Percentiles rank a stretch among this genome's conserved stretches.
Evolutionary conservation across 2,797 vertebrate genomes (phyloP).

Genomic region (Danio choprae): DNA sequence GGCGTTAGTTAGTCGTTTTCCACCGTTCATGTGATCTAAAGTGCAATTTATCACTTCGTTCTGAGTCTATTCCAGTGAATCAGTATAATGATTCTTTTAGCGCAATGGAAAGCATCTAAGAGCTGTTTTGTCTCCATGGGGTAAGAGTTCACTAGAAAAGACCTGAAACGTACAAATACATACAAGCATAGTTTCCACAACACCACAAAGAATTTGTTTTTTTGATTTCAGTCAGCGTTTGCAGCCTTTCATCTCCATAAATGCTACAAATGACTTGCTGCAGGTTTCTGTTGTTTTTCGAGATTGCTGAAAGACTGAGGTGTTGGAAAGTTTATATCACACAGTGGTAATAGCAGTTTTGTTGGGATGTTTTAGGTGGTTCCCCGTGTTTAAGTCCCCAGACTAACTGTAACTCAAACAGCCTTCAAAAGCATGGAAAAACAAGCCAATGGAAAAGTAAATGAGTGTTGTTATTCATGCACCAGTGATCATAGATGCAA

Average conservation of each 20-base stretch:
- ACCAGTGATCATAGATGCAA: conserved; percentile 10
- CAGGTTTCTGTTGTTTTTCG: conserved; percentile 34
- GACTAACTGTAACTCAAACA: conserved; percentile 33
- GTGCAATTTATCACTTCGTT: conserved; percentile 27
- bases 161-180: conserved; percentile 36
- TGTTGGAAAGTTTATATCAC: conserved; percentile 34
- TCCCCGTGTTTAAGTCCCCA: conserved; percentile 22
- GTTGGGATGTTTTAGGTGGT: conserved; percentile 28
- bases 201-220: conserved; percentile 4
- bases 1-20: conserved; percentile 29
- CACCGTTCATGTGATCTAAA: conserved; percentile 18
- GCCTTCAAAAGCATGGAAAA: conserved; percentile 36
- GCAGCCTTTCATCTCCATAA: conserved; percentile 56
- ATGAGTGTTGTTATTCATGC: conserved; percentile 12
- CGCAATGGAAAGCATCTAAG: conserved; percentile 17
- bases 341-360: conserved; percentile 33
- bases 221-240: conserved; percentile 34
- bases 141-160: conserved; percentile 18
- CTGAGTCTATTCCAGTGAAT: conserved; percentile 31
- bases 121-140: conserved; percentile 47
- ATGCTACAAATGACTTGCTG: conserved; percentile 50
- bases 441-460: conserved; percentile 36
- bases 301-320: conserved; percentile 36
- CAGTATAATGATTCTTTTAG: conserved; percentile 50
- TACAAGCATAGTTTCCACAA: conserved; percentile 16